phyloP scores from a whole-genome alignment of 2,797 vertebrate genomes.

The Phylloscopus collybita region DNA sequence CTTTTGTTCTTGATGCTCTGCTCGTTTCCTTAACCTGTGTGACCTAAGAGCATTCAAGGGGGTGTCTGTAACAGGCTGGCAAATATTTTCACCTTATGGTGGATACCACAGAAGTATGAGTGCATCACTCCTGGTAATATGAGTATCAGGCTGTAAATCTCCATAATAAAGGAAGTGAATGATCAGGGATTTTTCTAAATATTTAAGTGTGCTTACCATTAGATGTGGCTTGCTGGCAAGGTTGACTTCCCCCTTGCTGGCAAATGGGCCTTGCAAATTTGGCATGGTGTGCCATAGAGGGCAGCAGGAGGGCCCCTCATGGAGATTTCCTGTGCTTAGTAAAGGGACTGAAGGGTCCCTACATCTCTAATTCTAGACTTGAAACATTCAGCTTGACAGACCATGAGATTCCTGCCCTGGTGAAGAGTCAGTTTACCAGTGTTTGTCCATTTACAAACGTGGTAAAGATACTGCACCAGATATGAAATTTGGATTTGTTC shows the following conservation, averaged over 20 bases:
- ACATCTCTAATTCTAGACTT: not conserved
- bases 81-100: not conserved
- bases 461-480: not conserved
- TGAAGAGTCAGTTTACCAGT: not conserved
- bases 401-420: accelerated
- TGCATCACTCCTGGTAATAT: not conserved
- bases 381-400: not conserved
- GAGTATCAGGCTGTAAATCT: not conserved
- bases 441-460: not conserved
- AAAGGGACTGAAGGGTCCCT: not conserved
- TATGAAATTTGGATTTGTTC: not conserved
- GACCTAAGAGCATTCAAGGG: not conserved
- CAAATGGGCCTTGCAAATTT: not conserved
- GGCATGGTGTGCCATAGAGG: accelerated
- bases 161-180: not conserved
- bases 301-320: not conserved
- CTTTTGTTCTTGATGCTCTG: not conserved
- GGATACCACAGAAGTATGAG: not conserved
- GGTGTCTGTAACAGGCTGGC: not conserved
- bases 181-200: not conserved
- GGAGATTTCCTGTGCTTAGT: not conserved
- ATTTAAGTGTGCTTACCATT: not conserved
- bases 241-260: not conserved
- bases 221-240: not conserved
- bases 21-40: not conserved